phyloP scores from a whole-genome alignment of 64 coral and sea anemone genomes.

The Trachythela sp. region DNA sequence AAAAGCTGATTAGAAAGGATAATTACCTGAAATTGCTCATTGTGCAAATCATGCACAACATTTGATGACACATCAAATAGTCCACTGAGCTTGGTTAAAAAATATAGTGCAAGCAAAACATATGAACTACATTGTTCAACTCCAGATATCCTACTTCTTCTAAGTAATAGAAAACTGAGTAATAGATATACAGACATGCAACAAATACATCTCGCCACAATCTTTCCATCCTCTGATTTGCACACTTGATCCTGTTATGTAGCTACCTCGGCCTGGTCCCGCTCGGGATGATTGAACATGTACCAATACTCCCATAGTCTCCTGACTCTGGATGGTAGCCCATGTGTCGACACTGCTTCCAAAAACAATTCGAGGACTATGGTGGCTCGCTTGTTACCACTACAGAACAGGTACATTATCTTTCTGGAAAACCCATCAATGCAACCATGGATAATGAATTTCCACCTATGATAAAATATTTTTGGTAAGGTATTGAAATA shows the following conservation, averaged over 20 bases:
- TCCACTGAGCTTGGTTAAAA: not conserved
- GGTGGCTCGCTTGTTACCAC: not conserved
- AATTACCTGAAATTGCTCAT: not conserved
- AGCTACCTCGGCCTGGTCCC: not conserved
- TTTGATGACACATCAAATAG: constrained; percentile 11
- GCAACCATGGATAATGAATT: not conserved
- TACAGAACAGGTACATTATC: not conserved
- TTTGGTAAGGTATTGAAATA: not conserved
- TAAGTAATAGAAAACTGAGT: too few relatives aligned
- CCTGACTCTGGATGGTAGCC: not conserved
- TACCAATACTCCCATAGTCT: not conserved
- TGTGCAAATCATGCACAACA: not conserved
- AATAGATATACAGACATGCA: not conserved
- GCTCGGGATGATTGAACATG: not conserved
- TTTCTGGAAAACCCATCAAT: not conserved
- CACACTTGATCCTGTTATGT: not conserved
- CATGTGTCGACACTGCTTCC: not conserved
- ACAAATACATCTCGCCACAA: not conserved
- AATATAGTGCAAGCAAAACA: not conserved
- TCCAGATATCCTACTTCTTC: not conserved
- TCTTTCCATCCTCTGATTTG: not conserved
- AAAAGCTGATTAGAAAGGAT: not conserved
- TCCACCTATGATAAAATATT: not conserved
- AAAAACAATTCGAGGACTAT: not conserved
- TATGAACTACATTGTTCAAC: not conserved